Conservation (phyloP, 2,113 vertebrate genomes). For the Addax nasomaculatus region DNA sequence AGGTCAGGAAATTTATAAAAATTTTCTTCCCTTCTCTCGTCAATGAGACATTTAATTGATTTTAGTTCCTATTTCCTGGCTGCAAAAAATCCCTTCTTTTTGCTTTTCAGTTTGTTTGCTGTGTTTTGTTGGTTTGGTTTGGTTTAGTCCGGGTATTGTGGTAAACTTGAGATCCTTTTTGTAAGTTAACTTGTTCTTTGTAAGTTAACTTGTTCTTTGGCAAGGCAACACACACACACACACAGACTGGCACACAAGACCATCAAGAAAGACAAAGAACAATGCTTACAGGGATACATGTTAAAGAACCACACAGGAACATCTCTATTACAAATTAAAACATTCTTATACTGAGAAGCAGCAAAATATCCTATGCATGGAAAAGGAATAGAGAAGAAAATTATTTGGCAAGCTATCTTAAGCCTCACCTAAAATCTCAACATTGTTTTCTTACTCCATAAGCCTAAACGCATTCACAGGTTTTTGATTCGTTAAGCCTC, state of each 20-base stretch:
- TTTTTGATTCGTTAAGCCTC: neutral
- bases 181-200: neutral
- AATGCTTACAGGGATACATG: neutral
- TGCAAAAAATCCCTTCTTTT: neutral
- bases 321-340: slow-evolving; percentile 6
- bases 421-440: neutral
- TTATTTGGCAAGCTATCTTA: neutral
- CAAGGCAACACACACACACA: neutral
- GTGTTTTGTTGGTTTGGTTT: neutral
- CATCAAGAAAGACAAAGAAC: neutral
- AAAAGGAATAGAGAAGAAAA: neutral
- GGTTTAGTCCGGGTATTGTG: neutral
- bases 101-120: neutral
- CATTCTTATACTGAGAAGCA: neutral
- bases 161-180: neutral
- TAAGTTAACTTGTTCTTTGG: neutral
- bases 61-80: slow-evolving; percentile 7
- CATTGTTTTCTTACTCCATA: neutral
- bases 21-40: neutral
- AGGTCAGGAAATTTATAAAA: neutral
- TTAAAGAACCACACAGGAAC: neutral
- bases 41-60: neutral
- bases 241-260: neutral
- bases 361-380: neutral
- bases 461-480: neutral